phyloP scores from a whole-genome alignment of 2,113 vertebrate species.

The Felis chaus region DNA sequence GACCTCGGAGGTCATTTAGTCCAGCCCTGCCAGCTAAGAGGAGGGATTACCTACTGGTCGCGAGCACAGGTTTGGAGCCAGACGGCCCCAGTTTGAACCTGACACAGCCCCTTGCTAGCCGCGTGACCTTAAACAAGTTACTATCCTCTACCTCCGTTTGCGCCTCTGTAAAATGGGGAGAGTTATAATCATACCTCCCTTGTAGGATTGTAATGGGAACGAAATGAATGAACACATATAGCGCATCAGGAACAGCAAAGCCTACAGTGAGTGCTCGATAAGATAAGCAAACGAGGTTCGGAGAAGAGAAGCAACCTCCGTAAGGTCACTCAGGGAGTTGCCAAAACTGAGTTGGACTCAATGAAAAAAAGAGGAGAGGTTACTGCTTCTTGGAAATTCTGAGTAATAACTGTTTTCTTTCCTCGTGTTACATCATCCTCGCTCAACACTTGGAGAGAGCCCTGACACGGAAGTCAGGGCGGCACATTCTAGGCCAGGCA shows the following conservation, averaged over 20 bases:
- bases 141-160: not conserved
- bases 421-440: slow-evolving; percentile 32
- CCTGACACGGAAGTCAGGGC: not conserved
- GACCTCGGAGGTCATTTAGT: not conserved
- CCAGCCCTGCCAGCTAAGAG: not conserved
- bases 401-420: slow-evolving; percentile 44
- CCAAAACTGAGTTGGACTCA: not conserved
- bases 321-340: not conserved
- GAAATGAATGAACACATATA: not conserved
- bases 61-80: not conserved
- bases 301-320: not conserved
- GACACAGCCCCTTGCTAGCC: not conserved
- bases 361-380: not conserved
- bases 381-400: slow-evolving; percentile 60
- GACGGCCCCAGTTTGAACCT: not conserved
- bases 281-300: not conserved
- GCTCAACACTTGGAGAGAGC: not conserved
- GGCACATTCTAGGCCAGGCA: not conserved
- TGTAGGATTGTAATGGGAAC: not conserved
- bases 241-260: not conserved
- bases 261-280: not conserved
- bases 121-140: not conserved
- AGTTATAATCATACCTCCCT: not conserved
- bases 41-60: not conserved
- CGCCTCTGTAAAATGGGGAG: not conserved